Conservation (phyloP, 2,113 vertebrate genomes). For the Datnioides undecimradiatus region DNA sequence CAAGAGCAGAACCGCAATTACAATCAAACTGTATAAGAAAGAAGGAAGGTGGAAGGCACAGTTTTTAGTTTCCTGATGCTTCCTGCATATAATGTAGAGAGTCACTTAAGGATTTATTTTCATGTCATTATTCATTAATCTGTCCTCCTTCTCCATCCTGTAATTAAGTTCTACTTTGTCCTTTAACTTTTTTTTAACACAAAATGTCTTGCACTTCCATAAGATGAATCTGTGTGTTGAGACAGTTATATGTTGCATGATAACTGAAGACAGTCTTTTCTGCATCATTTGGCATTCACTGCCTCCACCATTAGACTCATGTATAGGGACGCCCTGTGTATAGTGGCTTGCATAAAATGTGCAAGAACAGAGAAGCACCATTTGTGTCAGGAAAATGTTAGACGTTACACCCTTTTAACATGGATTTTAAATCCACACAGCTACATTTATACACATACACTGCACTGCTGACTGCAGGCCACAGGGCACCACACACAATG, state of each 20-base stretch:
- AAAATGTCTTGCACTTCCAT: too few relatives aligned
- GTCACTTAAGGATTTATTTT: not conserved
- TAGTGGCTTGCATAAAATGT: not conserved
- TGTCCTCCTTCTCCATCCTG: not conserved
- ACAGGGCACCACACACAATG: constrained; percentile 28
- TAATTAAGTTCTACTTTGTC: not conserved
- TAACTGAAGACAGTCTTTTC: not conserved
- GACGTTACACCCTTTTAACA: not conserved
- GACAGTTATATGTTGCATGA: not conserved
- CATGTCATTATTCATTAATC: not conserved
- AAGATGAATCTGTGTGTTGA: not conserved
- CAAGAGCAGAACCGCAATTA: not conserved
- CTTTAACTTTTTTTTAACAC: constrained; percentile 20
- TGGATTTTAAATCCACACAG: constrained; percentile 16
- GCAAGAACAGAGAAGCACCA: not conserved
- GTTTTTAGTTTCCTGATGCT: not conserved
- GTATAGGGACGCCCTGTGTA: not conserved
- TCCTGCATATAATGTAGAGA: not conserved
- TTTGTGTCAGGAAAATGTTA: constrained; percentile 5
- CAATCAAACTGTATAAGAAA: not conserved
- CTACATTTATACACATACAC: constrained; percentile 1
- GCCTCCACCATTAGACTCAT: not conserved
- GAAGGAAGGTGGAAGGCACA: not conserved
- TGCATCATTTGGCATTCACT: too few relatives aligned
- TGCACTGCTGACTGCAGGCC: constrained; percentile 17